Conservation (phyloP, 2,797 vertebrate genomes). For the Arrhamphus sclerolepis region DNA sequence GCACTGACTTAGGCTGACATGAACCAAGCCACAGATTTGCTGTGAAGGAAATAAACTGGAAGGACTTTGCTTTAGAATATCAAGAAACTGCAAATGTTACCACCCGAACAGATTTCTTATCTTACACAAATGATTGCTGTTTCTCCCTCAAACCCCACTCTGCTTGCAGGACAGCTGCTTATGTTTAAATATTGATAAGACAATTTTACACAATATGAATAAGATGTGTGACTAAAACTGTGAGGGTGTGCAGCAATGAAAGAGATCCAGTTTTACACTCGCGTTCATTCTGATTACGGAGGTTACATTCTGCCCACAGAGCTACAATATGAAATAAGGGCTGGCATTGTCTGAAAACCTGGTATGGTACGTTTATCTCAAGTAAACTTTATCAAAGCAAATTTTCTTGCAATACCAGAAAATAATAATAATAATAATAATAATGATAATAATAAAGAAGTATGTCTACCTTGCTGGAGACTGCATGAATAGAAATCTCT, state of each 20-base stretch:
- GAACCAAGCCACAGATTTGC: too few relatives aligned
- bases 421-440: too few relatives aligned
- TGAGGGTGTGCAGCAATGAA: slow-evolving; percentile 24
- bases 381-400: slow-evolving; percentile 7
- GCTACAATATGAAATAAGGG: slow-evolving; percentile 19
- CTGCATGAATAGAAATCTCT: not conserved
- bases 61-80: too few relatives aligned
- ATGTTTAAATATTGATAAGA: slow-evolving; percentile 10
- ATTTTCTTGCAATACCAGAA: slow-evolving; percentile 4
- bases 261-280: slow-evolving; percentile 4
- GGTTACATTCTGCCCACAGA: slow-evolving; percentile 1
- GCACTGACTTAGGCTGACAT: too few relatives aligned
- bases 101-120: too few relatives aligned
- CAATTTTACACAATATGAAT: not conserved
- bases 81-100: too few relatives aligned
- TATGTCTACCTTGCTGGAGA: not conserved
- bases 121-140: too few relatives aligned
- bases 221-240: not conserved
- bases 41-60: not conserved
- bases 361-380: slow-evolving; percentile 16
- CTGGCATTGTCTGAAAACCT: slow-evolving; percentile 12
- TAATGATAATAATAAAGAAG: too few relatives aligned
- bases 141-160: too few relatives aligned
- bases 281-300: not conserved
- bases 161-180: too few relatives aligned